Evolutionary conservation across 2,113 vertebrate species (phyloP), one percentile per base, ranked within the genome.

Genomic region (Charadrius vociferus): DNA sequence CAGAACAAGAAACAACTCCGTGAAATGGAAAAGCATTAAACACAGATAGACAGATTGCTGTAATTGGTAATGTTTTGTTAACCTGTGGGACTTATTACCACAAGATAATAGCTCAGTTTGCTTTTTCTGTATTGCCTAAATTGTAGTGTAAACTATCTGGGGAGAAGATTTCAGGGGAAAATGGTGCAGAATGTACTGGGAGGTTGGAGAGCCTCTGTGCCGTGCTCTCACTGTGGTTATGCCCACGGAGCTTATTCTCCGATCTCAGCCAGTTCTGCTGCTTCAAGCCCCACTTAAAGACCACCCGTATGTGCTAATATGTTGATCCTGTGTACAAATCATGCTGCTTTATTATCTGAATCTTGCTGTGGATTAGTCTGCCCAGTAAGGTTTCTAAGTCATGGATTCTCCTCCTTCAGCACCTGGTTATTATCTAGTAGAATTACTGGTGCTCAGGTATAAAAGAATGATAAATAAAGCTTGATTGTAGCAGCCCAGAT

Each of bases 21-120:
- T 23, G 49, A 95, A 95, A 91, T 73, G 53, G 66, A 78, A 94
- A 72, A 89, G 52, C 92, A 72, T 85, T 91, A 92, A 92, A 94
- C 56, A 82, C 0, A 4, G 36, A 29, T n/a, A 89, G 91, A 72
- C 49, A 95, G 49, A 93, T 87, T 88, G 74, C 84, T 94, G 58
- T 93, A 96, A 96, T 85, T 96, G 86, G 62, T 32, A 71, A 61
- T n/a, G 73, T 92, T 97, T 97, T 94, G 95, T 97, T 95, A 96
- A 89, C 83, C 68, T 85, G 49, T 88, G 86, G 86, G 81, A 55
- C 32, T 91, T 78, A 74, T 13, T 95, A 74, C 82, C 72, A 71
- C 83, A 89, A 74, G 32, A 81, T 88, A 81, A 93, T 72, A 79
- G 65, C 7, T 9, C 47, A 14, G 27, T 85, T 91, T 88, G 49